Evolutionary conservation across 2,797 vertebrate genomes (phyloP).

Genomic region (Esox masquinongy): DNA sequence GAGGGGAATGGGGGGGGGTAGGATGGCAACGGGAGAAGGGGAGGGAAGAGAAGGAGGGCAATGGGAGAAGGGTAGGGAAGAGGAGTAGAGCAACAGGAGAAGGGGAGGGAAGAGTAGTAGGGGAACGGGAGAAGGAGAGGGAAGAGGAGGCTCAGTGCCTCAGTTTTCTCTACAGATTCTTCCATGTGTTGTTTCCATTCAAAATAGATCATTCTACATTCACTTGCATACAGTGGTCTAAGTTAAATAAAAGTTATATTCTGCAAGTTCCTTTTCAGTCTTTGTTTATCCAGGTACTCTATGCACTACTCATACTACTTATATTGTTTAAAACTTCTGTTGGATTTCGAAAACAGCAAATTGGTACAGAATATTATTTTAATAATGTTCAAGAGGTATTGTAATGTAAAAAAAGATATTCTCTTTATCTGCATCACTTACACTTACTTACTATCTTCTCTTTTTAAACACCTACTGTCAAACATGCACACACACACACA

Average conservation of each 20-base stretch:
- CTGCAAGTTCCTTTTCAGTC: too few species aligned
- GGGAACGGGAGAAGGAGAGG: neutral
- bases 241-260: neutral
- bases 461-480: neutral
- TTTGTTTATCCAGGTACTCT: too few species aligned
- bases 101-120: neutral
- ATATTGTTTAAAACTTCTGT: too few species aligned
- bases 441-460: neutral
- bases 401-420: neutral
- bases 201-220: neutral
- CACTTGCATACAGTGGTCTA: neutral
- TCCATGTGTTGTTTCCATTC: neutral
- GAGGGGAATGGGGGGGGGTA: neutral
- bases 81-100: too few species aligned
- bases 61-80: neutral
- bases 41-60: neutral
- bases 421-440: too few species aligned
- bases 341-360: neutral
- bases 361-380: neutral
- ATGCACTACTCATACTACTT: too few species aligned
- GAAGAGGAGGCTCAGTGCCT: neutral
- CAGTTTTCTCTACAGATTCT: neutral
- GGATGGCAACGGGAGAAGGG: neutral
- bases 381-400: neutral
- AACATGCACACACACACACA: slow-evolving; percentile 2